Evolutionary conservation across 2,888 invertebrate species (phyloP).

Genomic region (Megaustenia siamemsis): DNA sequence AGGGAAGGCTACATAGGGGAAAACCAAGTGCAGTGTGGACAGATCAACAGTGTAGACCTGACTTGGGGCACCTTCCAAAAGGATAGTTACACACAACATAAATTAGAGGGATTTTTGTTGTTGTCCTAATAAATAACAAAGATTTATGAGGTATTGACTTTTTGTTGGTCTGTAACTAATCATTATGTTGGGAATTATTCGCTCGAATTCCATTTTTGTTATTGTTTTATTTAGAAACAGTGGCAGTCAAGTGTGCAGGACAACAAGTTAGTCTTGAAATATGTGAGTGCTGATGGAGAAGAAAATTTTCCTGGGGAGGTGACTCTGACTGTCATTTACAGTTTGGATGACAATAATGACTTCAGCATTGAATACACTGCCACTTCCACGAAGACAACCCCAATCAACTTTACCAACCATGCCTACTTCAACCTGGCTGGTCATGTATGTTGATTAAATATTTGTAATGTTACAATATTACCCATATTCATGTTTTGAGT

Average conservation of each 20-base stretch:
- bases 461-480: neutral
- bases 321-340: constrained; percentile 86
- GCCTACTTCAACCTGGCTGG: constrained; percentile 95
- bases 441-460: constrained; percentile 83
- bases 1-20: too few relatives aligned
- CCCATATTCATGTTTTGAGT: neutral
- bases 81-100: too few relatives aligned
- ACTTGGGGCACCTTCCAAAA: too few relatives aligned
- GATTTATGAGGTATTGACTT: too few relatives aligned
- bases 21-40: too few relatives aligned
- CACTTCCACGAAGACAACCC: constrained; percentile 88
- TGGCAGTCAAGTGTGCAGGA: constrained; percentile 86
- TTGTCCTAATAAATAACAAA: too few relatives aligned
- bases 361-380: constrained; percentile 89
- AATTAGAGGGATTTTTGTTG: too few relatives aligned
- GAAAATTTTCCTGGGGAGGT: constrained; percentile 94
- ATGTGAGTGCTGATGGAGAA: constrained; percentile 87
- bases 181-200: too few relatives aligned
- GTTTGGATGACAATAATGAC: constrained; percentile 86
- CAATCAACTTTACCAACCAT: constrained; percentile 92
- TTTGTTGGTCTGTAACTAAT: too few relatives aligned
- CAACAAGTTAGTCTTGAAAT: constrained; percentile 86
- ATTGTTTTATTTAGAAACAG: constrained; percentile 82
- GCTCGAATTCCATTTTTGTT: too few relatives aligned
- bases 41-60: too few relatives aligned